Conservation (phyloP, 2,797 vertebrate genomes). For the Enteromius fasciolatus region DNA sequence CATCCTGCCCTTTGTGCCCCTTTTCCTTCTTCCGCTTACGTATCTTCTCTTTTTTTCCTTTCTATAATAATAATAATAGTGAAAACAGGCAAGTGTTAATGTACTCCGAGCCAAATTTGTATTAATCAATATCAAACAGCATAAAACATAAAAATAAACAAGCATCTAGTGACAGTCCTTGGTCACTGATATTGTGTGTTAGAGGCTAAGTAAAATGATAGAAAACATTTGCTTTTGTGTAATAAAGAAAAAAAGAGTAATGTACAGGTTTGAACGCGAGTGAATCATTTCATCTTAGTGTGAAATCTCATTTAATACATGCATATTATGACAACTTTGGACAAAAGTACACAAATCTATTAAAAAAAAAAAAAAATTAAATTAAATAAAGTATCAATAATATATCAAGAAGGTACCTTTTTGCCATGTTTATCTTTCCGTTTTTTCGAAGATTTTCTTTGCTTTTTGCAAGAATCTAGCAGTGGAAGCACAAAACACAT, state of each 20-base stretch:
- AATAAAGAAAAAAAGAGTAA: not conserved
- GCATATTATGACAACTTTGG: not conserved
- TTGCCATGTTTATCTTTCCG: constrained; percentile 84
- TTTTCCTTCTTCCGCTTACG: constrained; percentile 88
- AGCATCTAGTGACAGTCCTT: not conserved
- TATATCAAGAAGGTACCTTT: constrained; percentile 76
- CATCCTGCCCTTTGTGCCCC: constrained; percentile 82
- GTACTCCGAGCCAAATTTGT: not conserved
- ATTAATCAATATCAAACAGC: not conserved
- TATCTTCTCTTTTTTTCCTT: constrained; percentile 83
- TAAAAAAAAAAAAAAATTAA: no score
- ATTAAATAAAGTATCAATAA: not conserved
- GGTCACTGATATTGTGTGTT: not conserved
- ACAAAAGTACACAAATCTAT: not conserved
- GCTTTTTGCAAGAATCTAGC: constrained; percentile 79
- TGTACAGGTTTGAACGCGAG: not conserved
- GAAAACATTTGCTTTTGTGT: not conserved
- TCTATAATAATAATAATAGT: constrained; percentile 60
- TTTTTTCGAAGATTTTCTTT: constrained; percentile 85
- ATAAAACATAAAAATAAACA: no score
- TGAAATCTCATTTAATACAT: not conserved
- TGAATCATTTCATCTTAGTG: not conserved
- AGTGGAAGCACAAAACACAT: not conserved
- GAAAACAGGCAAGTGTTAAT: not conserved
- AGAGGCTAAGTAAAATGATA: not conserved